Base-by-base conservation (phyloP, 2,888 invertebrate species). In the Ormyrus nitidulus region DNA sequence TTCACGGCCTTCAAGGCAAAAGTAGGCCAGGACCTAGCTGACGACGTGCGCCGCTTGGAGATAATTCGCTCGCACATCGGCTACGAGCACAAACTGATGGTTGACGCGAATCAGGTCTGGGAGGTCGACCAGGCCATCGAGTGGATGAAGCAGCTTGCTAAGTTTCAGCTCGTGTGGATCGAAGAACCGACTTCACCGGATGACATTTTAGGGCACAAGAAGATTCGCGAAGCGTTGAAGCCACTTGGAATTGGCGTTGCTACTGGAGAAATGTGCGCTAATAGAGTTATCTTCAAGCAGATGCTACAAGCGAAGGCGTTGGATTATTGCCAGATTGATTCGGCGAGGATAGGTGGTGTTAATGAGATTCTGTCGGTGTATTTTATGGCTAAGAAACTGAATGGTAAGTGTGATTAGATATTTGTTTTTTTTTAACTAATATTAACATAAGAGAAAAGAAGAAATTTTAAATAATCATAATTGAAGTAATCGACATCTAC, bases 111-210 rank as follows among this genome's bases (percentile, higher is more conserved):
- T 90, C 97, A 96, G 92, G 94, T 95, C 1, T 98, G 98, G 97
- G 95, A 96, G 86, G 95, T 97, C 4, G 34, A 83, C 0, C 94
- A 96, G 90, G 95, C 98, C 0, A 96, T 98, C 79, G 94, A 94
- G 10, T 97, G 97, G 96, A 95, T 97, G 94, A 94, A 94, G 88
- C 91, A 94, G 73, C 90, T 98, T 79, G 93, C 94, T 0, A 93
- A 94, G 59, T 94, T 94, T 86, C 95, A 95, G 84, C 94, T 95
- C 3, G 89, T 94, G 74, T 98, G 97, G 97, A 97, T 98, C 77
- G 98, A 98, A 90, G 98, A 98, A 87, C 98, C 98, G 0, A 98
- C 98, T 0, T 96, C 95, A 4, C 97, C 97, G 0, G 98, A 98
- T 88, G 98, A 98, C 88, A 92, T 97, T 4, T 90, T 97, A n/a